Base-by-base conservation (phyloP, 2,888 invertebrate genomes). In the Argyresthia albistria region DNA sequence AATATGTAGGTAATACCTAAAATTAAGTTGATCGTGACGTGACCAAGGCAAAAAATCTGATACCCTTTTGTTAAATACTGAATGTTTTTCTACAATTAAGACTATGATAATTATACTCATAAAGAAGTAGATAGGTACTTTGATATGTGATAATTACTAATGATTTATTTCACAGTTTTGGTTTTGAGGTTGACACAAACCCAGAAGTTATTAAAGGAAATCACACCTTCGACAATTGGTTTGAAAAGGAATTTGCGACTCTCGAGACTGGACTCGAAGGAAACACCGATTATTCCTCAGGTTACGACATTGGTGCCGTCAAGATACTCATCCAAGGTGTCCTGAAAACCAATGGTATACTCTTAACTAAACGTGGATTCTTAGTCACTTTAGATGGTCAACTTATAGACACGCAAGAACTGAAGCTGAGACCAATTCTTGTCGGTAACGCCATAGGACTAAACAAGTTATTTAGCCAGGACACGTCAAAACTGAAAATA, bases 381-480 rank as follows among this genome's bases (percentile, higher is more conserved):
- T 55, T 74, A 12, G 58, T 56, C 10, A 69, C 75, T 58, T 56
- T 60, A 1, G 54, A 63, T 1, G 77, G 77, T 8, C 56, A 59
- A 16, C 47, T 56, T 7, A 57, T 73, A 9, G 61, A 69, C 46
- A 56, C 66, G 0, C 49, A 58, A 0, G 68, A 76, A 53, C 55
- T 83, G 10, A 62, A 64, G 52, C 54, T 83, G 1, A 64, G 69
- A 8, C 75, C 76, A 1, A 62, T 80, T 43, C 55, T 78, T 0
- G 64, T 82, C 16, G 76, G 78, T 0, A 64, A 69, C 43, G 59
- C 67, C 10, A 43, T 67, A 1, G 25, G 25, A 25, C 25, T 25
- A 25, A 6, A 6, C 25, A 25, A 25, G 25, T 6, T 25, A 25
- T 25, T 25, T 25, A 25, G 25, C 25, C 25, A 25, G 6, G 25